Conservation (phyloP, 2,888 invertebrate genomes). For the Sceliomorpha sp. region DNA sequence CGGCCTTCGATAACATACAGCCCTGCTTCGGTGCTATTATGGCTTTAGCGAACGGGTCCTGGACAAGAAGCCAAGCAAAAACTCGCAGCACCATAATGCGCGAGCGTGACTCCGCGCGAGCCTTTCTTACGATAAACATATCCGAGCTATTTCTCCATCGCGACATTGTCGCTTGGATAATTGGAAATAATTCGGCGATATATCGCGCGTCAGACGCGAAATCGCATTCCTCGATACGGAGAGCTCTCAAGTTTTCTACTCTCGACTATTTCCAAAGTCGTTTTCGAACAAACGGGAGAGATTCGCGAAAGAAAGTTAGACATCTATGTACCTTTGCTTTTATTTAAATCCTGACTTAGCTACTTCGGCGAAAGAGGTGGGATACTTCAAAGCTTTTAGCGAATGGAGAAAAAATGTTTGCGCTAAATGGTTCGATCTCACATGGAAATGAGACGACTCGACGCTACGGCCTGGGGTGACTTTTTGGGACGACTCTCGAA, state of each 20-base stretch:
- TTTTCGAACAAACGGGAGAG: constrained; percentile 7
- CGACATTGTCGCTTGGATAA: too few species aligned
- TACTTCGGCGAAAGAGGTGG: constrained; percentile 40
- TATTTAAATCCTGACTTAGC: constrained; percentile 80
- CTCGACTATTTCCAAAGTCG: too few species aligned
- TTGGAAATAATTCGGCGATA: too few species aligned
- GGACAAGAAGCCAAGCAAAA: constrained; percentile 50
- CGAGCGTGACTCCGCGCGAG: constrained; percentile 33
- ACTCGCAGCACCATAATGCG: constrained; percentile 25
- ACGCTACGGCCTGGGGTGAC: constrained; percentile 37
- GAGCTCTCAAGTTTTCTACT: too few species aligned
- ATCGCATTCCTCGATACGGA: too few species aligned
- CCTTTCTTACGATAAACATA: too few species aligned
- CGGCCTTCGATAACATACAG: constrained; percentile 28
- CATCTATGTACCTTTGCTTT: constrained; percentile 78
- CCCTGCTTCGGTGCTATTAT: constrained; percentile 22
- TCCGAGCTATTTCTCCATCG: too few species aligned
- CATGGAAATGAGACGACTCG: constrained; percentile 73
- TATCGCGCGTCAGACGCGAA: too few species aligned
- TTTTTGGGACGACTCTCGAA: constrained; percentile 61
- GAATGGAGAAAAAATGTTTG: constrained; percentile 76
- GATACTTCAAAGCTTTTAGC: constrained; percentile 69
- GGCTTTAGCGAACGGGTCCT: constrained; percentile 37
- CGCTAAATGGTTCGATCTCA: constrained; percentile 76
- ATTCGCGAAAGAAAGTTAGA: constrained; percentile 29